A percentile compares a stretch with the other conserved stretches of the same genome.
Conservation (phyloP, 2,888 invertebrate species). For the Archaeoteleia sp. region DNA sequence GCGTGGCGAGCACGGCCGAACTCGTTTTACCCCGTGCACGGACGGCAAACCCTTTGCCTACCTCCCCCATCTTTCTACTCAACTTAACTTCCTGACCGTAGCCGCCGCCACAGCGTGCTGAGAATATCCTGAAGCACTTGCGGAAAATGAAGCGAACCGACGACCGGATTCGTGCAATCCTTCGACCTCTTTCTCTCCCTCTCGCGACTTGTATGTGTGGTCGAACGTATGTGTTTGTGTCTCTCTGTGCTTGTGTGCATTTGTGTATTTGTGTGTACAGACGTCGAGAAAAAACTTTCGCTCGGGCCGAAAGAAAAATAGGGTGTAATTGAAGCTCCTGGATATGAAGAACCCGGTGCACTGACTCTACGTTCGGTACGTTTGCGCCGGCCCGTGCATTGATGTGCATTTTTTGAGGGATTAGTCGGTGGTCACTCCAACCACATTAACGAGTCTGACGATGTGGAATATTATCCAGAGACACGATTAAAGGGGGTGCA, state of each 20-base stretch:
- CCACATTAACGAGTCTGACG: conserved; percentile 13
- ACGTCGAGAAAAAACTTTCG: conserved; percentile 41
- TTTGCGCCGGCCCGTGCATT: conserved; percentile 29
- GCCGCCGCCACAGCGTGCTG: conserved; percentile 63
- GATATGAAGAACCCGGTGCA: conserved; percentile 36
- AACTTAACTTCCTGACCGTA: conserved; percentile 67
- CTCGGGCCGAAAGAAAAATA: conserved; percentile 48
- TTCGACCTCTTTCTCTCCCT: conserved; percentile 39
- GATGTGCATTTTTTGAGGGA: conserved; percentile 28
- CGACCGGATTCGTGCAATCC: conserved; percentile 54
- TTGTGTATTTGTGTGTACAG: conserved; percentile 26
- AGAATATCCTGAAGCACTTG: conserved; percentile 71
- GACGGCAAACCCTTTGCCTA: conserved; percentile 47
- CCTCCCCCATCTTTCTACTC: conserved; percentile 58
- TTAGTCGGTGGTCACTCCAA: conserved; percentile 31
- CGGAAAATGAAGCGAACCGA: conserved; percentile 68
- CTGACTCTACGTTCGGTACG: conserved; percentile 26
- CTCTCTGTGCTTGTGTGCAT: conserved; percentile 14
- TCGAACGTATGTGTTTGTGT: conserved; percentile 16
- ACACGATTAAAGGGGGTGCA: not conserved
- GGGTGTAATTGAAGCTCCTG: conserved; percentile 38
- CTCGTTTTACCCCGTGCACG: conserved; percentile 41
- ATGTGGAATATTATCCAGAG: conserved; percentile 11
- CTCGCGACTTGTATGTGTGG: not conserved
- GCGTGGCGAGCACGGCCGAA: conserved; percentile 12